Percentiles rank a stretch among this genome's conserved stretches.
Evolutionary conservation across 2,797 vertebrate genomes (phyloP).

Genomic region (Xiphorhynchus erythropygius): DNA sequence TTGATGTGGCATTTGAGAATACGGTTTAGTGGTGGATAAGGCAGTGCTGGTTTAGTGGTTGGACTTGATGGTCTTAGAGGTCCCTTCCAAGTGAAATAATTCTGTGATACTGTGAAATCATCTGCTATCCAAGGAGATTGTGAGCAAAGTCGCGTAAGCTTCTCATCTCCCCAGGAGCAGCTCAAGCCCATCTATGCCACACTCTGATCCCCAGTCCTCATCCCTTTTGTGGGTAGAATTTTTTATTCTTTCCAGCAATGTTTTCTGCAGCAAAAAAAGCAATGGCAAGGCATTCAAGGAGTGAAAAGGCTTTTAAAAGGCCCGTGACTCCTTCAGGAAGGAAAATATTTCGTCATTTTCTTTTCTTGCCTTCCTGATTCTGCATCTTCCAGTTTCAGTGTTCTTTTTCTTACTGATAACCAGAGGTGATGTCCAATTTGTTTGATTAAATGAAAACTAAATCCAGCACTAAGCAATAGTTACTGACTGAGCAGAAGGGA

Average conservation of each 20-base stretch:
- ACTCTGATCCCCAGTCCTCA: not conserved
- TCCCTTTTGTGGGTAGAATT: not conserved
- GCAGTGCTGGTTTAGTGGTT: not conserved
- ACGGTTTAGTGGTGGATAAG: not conserved
- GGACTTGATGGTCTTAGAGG: not conserved
- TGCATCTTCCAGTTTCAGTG: not conserved
- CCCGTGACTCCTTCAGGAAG: not conserved
- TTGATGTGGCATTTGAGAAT: not conserved
- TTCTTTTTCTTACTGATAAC: not conserved
- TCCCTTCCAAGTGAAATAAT: not conserved
- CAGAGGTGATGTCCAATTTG: not conserved
- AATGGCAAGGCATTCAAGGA: not conserved
- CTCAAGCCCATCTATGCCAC: not conserved
- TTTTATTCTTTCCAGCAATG: not conserved
- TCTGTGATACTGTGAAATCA: not conserved
- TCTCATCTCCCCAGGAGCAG: not conserved
- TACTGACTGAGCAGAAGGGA: constrained; percentile 25
- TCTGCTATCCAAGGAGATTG: not conserved
- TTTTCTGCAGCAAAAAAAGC: not conserved
- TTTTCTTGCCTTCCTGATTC: not conserved
- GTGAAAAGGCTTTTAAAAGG: not conserved
- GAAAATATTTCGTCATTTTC: not conserved
- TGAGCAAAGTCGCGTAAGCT: not conserved
- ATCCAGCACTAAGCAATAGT: not conserved
- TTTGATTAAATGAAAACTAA: constrained; percentile 37